Percentiles rank a stretch among this genome's conserved stretches.
Conservation (phyloP, 1,140 invertebrate species). For the Callitettix versicolor region DNA sequence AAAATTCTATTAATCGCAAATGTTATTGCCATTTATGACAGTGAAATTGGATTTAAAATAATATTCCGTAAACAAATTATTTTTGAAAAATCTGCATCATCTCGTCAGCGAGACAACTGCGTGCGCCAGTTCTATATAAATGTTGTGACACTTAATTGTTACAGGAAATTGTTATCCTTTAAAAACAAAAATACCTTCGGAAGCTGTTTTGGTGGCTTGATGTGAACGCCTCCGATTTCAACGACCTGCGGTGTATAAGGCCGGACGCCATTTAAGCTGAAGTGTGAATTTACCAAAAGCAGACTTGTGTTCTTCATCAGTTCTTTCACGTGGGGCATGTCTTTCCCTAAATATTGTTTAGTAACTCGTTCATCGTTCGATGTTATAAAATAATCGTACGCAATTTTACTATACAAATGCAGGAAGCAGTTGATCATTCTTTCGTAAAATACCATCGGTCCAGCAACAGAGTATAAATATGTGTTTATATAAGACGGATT, state of each 20-base stretch:
- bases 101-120: no score
- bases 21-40: no score
- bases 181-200: slow-evolving; percentile 33
- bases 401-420: neutral
- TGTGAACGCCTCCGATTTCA: slow-evolving; percentile 56
- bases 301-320: slow-evolving; percentile 46
- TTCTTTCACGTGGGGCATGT: slow-evolving; percentile 36
- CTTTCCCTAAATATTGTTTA: slow-evolving; percentile 19
- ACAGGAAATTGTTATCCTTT: no score
- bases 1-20: no score
- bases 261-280: slow-evolving; percentile 42
- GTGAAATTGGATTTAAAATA: no score
- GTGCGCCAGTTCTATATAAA: no score
- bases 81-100: no score
- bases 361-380: slow-evolving; percentile 13
- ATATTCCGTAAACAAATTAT: no score
- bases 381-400: slow-evolving; percentile 4
- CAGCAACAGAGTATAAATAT: slow-evolving; percentile 7
- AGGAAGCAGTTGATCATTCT: slow-evolving; percentile 19
- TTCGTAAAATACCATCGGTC: slow-evolving; percentile 18
- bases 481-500: slow-evolving; percentile 23
- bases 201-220: slow-evolving; percentile 41
- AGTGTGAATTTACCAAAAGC: slow-evolving; percentile 53
- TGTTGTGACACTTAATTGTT: no score
- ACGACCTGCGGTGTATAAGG: slow-evolving; percentile 48